Evolutionary conservation across 2,888 invertebrate genomes (phyloP), one percentile per base, ranked within the genome.

Genomic region (Meandrusa payeni): DNA sequence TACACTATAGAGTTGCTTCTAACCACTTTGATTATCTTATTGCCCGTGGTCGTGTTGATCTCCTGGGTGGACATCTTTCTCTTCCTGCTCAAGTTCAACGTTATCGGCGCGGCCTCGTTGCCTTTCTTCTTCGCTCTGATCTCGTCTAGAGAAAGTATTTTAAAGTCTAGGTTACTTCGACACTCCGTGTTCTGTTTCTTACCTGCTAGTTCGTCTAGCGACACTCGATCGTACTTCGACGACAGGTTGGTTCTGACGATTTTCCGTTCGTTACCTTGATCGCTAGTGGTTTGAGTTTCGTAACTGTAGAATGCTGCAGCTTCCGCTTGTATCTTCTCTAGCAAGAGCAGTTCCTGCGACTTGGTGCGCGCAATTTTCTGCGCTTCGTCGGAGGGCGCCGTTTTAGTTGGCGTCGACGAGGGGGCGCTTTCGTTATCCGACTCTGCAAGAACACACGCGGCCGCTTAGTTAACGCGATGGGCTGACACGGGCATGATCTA

Each of bases 361-460:
- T 93, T 92, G 48, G 90, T 78, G 51, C 81, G 77, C 28, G 77
- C 72, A 23, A 64, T 57, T 44, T 53, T 52, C 47, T 59, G 64
- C 28, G 68, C 69, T 33, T 74, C 76, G 28, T 79, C 82, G 13
- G 70, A 51, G 50, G 80, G 75, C 43, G 68, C 73, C 41, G 69
- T 69, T 63, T 89, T 88, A 49, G 81, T 82, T 47, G 92, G 92
- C 52, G 91, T 90, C 43, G 85, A 82, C 20, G 92, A 90, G 13
- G 92, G 90, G 56, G 88, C 89, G 73, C 93, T 92, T 89, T 93
- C 93, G 76, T 89, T 92, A 89, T 93, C 93, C 64, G 93, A 93
- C 82, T 93, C 93, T 93, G 92, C 89, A 93, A 93, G 90, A 92
- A 92, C 89, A 91, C 90, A 90, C 78, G 67, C 65, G 69, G 64